Conservation (phyloP, 2,797 vertebrate genomes). For the Poeciliopsis infans region DNA sequence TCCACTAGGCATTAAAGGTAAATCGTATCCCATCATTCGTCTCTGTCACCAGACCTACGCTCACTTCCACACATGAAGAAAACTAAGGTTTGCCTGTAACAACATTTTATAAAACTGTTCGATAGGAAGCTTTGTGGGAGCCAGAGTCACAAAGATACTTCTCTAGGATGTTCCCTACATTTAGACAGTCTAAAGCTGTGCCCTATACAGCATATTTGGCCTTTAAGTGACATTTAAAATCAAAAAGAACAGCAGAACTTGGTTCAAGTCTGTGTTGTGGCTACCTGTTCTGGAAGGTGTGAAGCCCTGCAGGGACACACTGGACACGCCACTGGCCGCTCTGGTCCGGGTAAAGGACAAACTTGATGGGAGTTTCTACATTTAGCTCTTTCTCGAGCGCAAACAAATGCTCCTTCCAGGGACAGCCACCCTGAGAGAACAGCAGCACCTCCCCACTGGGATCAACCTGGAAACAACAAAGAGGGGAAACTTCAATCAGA, state of each 20-base stretch:
- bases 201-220: background rate
- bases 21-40: constrained; percentile 23
- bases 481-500: background rate
- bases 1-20: constrained; percentile 50
- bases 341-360: constrained; percentile 88
- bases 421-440: constrained; percentile 87
- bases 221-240: constrained; percentile 23
- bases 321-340: constrained; percentile 90
- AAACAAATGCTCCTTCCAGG: constrained; percentile 95
- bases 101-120: background rate
- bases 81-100: constrained; percentile 30
- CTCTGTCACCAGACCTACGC: constrained; percentile 38
- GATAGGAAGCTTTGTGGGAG: constrained; percentile 16
- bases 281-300: constrained; percentile 93
- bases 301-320: constrained; percentile 87
- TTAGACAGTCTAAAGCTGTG: background rate
- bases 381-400: constrained; percentile 84
- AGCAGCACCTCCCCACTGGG: constrained; percentile 86
- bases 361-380: constrained; percentile 80
- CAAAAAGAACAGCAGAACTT: background rate
- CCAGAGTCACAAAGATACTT: constrained; percentile 19
- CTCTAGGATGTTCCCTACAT: background rate
- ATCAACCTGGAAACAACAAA: constrained; percentile 81
- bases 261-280: background rate
- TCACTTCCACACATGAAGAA: constrained; percentile 28